Conservation (phyloP, 2,888 invertebrate species). For the Congeria kusceri region DNA sequence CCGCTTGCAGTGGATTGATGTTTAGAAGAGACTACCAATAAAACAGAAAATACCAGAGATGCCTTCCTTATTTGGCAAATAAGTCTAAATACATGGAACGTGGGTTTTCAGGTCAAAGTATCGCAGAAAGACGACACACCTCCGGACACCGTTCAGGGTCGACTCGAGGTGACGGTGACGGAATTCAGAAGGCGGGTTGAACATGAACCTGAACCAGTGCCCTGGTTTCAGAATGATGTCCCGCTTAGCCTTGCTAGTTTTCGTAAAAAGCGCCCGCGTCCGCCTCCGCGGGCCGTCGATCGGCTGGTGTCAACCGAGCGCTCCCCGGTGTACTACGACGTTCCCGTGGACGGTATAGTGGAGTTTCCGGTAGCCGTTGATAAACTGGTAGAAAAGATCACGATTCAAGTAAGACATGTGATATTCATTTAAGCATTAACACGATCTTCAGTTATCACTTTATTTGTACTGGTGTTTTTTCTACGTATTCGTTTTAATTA, state of each 20-base stretch:
- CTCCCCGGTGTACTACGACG: slow-evolving; percentile 3
- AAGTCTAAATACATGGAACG: too few species aligned
- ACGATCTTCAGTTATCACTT: too few species aligned
- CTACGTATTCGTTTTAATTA: too few species aligned
- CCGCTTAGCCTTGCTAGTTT: too few species aligned
- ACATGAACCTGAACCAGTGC: neutral
- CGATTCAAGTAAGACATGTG: slow-evolving; percentile 27
- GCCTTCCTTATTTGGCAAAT: too few species aligned
- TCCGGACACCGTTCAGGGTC: slow-evolving; percentile 25
- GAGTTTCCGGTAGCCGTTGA: slow-evolving; percentile 16
- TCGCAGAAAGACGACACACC: slow-evolving; percentile 69
- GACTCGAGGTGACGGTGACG: slow-evolving; percentile 60
- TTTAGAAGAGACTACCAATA: too few species aligned
- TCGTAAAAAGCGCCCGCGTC: neutral
- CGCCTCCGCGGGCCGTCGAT: neutral
- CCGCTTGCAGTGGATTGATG: too few species aligned
- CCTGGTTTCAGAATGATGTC: neutral
- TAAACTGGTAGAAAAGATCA: slow-evolving; percentile 21
- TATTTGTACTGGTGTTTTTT: too few species aligned
- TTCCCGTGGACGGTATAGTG: slow-evolving; percentile 37
- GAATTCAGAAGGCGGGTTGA: slow-evolving; percentile 55
- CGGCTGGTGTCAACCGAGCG: slow-evolving; percentile 18
- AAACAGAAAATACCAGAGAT: too few species aligned
- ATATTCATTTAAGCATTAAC: too few species aligned
- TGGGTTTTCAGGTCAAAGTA: slow-evolving; percentile 68